Conservation (phyloP, 2,113 vertebrate species). For the Silurus glanis region DNA sequence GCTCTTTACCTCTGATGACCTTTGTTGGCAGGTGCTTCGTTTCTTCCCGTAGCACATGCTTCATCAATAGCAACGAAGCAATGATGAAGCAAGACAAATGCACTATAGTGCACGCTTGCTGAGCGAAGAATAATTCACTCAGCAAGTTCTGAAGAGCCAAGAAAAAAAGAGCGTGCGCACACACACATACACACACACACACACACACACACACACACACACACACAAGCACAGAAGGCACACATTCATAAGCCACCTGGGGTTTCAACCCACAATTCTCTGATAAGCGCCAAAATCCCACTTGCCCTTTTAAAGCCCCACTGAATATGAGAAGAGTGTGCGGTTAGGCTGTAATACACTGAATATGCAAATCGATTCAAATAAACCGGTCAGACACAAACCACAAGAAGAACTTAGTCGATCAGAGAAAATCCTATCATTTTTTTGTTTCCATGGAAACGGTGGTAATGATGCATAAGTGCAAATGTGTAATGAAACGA, state of each 20-base stretch:
- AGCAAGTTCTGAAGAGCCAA: neutral
- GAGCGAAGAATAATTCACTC: constrained; percentile 20
- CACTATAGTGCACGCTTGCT: constrained; percentile 11
- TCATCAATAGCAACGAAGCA: constrained; percentile 3
- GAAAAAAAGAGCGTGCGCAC: neutral
- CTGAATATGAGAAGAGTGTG: constrained; percentile 31
- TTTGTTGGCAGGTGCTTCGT: neutral
- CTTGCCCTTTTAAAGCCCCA: constrained; percentile 45
- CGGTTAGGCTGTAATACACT: constrained; percentile 38
- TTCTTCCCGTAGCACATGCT: neutral
- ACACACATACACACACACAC: too few species aligned
- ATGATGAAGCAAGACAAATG: constrained; percentile 34
- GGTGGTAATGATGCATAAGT: neutral
- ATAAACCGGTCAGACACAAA: constrained; percentile 25
- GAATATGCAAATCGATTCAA: constrained; percentile 36
- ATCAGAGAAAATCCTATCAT: neutral
- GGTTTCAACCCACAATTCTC: constrained; percentile 42
- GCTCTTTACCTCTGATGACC: constrained; percentile 18
- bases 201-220: constrained; percentile 22
- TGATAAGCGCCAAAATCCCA: constrained; percentile 49
- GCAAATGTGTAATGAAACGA: neutral
- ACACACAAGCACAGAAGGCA: neutral
- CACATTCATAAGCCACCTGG: constrained; percentile 32
- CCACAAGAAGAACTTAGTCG: constrained; percentile 17
- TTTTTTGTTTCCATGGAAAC: neutral